Evolutionary conservation across 2,113 vertebrate species (phyloP), one percentile per base, ranked within the genome.

Genomic region (Pungitius pungitius): DNA sequence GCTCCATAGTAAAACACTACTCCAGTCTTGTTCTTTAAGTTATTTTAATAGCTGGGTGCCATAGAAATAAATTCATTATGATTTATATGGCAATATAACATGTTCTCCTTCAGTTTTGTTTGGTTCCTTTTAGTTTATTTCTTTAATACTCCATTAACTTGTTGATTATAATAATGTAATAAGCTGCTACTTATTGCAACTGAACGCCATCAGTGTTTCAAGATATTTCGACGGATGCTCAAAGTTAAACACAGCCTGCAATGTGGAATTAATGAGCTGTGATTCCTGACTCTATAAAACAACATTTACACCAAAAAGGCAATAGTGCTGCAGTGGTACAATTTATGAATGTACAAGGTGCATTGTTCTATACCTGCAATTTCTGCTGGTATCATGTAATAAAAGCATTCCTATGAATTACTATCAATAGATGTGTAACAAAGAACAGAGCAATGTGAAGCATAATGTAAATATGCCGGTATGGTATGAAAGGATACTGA

Each of bases 381-480:
- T 64, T 59, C 69, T 49, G 35, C 54, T 63, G 54, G 42, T 63
- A 69, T 79, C 73, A 75, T 70, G 63, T 81, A 80, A 79, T 84
- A 85, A 87, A 85, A 87, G 80, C 61, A 84, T 85, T 83, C 73
- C 82, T 64, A 49, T 13, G 43, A 30, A n/a, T n/a, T n/a, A n/a
- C n/a, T n/a, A n/a, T n/a, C n/a, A n/a, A n/a, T n/a, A n/a, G n/a
- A n/a, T n/a, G n/a, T n/a, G n/a, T n/a, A n/a, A n/a, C n/a, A n/a
- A n/a, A n/a, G n/a, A n/a, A n/a, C n/a, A n/a, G n/a, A n/a, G n/a
- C n/a, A n/a, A n/a, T n/a, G n/a, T n/a, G n/a, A n/a, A 69, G 13
- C 54, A 49, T 62, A 67, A 33, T 39, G 55, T 35, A 78, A 81
- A 39, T 12, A 61, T 35, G 68, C 69, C 79, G 80, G 82, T 51